These are phyloP conservation scores for Indri indri DNA, from an alignment of 2,113 vertebrate genomes.

Conservation along the genomic window DNA sequence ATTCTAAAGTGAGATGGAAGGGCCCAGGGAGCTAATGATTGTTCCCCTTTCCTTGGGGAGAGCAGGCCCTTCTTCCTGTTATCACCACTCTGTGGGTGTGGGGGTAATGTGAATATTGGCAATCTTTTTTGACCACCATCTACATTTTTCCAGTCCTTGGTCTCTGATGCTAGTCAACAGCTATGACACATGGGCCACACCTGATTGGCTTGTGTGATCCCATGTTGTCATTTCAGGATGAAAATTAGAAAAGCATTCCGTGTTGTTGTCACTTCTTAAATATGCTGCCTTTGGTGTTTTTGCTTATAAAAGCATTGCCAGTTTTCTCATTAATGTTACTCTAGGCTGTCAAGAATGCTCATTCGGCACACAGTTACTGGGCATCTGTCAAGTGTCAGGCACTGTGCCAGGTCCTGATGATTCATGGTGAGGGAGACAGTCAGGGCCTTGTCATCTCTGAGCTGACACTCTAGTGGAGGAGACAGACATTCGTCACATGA, in stretches of 20 bases:
- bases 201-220: background rate
- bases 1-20: background rate
- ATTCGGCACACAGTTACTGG: background rate
- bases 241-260: background rate
- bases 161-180: background rate
- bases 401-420: background rate
- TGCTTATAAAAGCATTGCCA: background rate
- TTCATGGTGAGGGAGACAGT: background rate
- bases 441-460: background rate
- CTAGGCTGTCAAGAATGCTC: background rate
- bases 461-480: background rate
- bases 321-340: slow-evolving; percentile 9
- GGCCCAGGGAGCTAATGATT: background rate
- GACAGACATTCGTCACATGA: background rate
- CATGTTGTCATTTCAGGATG: background rate
- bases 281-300: background rate
- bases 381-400: slow-evolving; percentile 7
- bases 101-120: background rate
- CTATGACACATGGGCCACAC: background rate
- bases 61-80: background rate
- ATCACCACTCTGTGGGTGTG: background rate
- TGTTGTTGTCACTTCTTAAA: background rate
- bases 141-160: background rate
- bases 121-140: background rate
- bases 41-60: background rate